These are phyloP conservation scores for Peromyscus eremicus DNA, from an alignment of 2,797 vertebrate species.

Conservation along the genomic window DNA sequence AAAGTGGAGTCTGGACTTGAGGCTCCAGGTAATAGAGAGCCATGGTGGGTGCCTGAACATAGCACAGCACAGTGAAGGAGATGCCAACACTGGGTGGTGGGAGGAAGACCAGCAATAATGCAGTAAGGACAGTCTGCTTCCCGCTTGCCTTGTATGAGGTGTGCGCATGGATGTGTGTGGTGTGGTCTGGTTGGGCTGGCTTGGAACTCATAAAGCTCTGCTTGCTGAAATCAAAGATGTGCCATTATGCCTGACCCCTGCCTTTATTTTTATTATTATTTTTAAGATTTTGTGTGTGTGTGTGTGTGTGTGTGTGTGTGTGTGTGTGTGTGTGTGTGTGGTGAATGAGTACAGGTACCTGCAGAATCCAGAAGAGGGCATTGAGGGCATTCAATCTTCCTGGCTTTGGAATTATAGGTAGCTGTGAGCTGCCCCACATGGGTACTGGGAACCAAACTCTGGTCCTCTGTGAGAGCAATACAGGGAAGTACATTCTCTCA, in stretches of 20 bases:
- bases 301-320: background rate
- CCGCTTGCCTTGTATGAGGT: background rate
- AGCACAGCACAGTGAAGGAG: background rate
- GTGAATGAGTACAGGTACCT: background rate
- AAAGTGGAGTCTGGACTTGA: background rate
- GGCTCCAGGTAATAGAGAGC: background rate
- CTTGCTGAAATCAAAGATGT: background rate
- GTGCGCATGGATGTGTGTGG: fast-evolving
- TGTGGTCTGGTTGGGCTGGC: background rate
- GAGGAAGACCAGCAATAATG: background rate
- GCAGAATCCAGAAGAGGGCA: background rate
- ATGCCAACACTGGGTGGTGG: background rate
- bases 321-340: background rate
- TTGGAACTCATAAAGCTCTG: background rate
- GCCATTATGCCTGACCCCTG: background rate
- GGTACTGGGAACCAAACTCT: background rate
- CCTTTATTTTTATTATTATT: background rate
- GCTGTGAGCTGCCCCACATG: background rate
- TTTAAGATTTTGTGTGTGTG: too few relatives aligned
- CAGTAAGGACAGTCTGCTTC: background rate
- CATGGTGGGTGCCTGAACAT: background rate
- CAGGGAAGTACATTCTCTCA: background rate
- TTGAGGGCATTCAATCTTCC: background rate
- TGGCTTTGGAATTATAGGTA: background rate
- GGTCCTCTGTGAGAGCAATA: background rate